Evolutionary conservation across 2,797 vertebrate species (phyloP), one percentile per base, ranked within the genome.

Genomic region (Tamandua tetradactyla): DNA sequence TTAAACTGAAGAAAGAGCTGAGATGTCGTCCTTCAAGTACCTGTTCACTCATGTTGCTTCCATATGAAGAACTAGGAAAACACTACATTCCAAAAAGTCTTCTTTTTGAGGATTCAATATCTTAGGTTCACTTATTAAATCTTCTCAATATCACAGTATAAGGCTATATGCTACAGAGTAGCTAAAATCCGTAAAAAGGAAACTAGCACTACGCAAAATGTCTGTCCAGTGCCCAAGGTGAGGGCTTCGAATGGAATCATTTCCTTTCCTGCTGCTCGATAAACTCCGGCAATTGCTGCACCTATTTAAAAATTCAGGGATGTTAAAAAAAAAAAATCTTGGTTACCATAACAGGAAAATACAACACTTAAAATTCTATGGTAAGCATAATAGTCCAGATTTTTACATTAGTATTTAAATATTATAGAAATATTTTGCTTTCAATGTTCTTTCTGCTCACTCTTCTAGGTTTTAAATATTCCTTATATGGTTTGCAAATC

Each of bases 241-340:
- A 99, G 98, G 44, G 99, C 99, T 98, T 99, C 99, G 74, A 99
- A 98, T 0, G 99, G 99, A 66, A 99, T 99, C 99, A 99, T 99
- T 81, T 98, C 99, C 97, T 99, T 99, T 93, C 99, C 99, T 0
- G 99, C 99, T 5, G 99, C 99, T 98, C 99, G 99, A 98, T 99
- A 99, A 69, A 99, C 99, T 4, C 99, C 99, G 52, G 99, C 99
- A 82, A 99, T 99, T 62, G 99, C 99, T 68, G 99, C 99, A 98
- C 99, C 99, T 99, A 96, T 0, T 72, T 44, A 96, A 83, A 89
- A 81, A 93, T n/a, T 44, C n/a, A 95, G 89, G 80, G 4, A 23
- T 23, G 47, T 84, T 49, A 47, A 3, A 0, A 25, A 20, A 13
- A 40, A 30, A 23, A 47, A 76, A 78, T 22, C 40, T 72, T 81